Evolutionary conservation across 2,797 vertebrate species (phyloP).

Genomic region (Chiloscyllium punctatum): DNA sequence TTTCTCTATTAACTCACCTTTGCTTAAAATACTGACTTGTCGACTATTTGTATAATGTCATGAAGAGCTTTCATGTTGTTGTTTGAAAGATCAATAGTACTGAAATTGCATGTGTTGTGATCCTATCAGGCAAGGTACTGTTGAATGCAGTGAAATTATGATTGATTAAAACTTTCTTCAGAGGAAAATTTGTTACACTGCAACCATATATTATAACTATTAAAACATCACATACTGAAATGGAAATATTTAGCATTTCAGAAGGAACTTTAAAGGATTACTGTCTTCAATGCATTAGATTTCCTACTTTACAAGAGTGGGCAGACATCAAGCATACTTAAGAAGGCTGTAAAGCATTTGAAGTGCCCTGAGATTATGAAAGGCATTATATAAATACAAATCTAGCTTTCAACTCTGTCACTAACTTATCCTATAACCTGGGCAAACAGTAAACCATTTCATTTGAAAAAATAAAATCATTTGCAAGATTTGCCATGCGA

Average conservation of each 20-base stretch:
- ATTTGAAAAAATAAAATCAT: not conserved
- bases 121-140: not conserved
- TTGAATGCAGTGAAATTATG: not conserved
- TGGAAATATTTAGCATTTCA: not conserved
- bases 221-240: too few species aligned
- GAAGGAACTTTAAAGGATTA: not conserved
- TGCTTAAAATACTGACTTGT: not conserved
- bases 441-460: not conserved
- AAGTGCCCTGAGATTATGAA: not conserved
- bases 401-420: not conserved
- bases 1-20: not conserved
- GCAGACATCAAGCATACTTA: not conserved
- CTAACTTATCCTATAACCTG: not conserved
- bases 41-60: not conserved
- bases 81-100: not conserved
- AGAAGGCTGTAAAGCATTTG: not conserved
- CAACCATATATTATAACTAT: not conserved
- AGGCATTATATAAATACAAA: not conserved
- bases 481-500: not conserved
- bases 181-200: not conserved
- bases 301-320: not conserved
- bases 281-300: not conserved
- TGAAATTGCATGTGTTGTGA: not conserved
- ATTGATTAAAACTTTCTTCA: not conserved
- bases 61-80: not conserved